Evolutionary conservation across 2,888 invertebrate genomes (phyloP).

Genomic region (Pachycephus smyrnensis): DNA sequence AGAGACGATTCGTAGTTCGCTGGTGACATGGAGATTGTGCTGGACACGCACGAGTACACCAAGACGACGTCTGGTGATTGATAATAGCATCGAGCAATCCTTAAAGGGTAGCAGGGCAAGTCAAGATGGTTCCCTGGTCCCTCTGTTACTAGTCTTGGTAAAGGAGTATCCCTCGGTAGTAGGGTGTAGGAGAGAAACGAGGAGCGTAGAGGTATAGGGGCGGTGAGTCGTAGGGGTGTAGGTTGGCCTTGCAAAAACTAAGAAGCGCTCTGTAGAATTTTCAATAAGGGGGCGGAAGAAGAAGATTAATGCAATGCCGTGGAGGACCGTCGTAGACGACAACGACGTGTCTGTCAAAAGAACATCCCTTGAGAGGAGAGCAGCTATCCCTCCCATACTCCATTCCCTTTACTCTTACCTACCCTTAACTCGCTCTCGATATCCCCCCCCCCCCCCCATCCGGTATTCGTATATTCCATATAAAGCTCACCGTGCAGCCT

Average conservation of each 20-base stretch:
- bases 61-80: conserved; percentile 27
- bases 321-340: conserved; percentile 57
- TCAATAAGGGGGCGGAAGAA: conserved; percentile 58
- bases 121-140: background rate
- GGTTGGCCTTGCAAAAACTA: conserved; percentile 40
- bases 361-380: conserved; percentile 50
- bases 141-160: background rate
- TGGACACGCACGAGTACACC: background rate
- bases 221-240: conserved; percentile 25
- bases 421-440: background rate
- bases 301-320: conserved; percentile 61
- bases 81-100: conserved; percentile 19
- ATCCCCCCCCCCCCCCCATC: background rate
- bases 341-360: conserved; percentile 57
- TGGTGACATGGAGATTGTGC: background rate
- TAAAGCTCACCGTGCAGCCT: background rate
- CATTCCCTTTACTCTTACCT: background rate
- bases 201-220: conserved; percentile 13
- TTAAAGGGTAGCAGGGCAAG: background rate
- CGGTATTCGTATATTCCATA: background rate
- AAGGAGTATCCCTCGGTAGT: background rate
- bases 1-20: background rate
- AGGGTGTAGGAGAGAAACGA: conserved; percentile 11
- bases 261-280: conserved; percentile 58
- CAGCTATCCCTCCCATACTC: background rate